Evolutionary conservation across 2,113 vertebrate genomes (phyloP).

Genomic region (Rissa tridactyla): DNA sequence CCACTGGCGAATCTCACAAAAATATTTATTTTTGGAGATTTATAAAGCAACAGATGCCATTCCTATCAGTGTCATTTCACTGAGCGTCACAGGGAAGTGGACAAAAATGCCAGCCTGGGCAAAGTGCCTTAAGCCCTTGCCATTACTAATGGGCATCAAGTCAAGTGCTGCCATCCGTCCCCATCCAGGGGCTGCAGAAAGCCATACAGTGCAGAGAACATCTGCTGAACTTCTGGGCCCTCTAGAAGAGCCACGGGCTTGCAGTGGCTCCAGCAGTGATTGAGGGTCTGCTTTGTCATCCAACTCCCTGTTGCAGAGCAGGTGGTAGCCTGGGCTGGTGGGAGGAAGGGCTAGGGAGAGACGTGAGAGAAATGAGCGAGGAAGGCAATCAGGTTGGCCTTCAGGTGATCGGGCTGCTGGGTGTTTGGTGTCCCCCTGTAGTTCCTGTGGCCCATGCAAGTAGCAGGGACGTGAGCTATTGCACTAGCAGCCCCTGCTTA

Average conservation of each 20-base stretch:
- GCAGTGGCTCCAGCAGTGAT: neutral
- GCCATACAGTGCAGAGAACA: neutral
- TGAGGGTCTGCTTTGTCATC: neutral
- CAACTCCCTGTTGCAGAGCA: neutral
- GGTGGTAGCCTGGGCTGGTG: neutral
- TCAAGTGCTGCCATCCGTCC: neutral
- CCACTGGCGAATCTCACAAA: neutral
- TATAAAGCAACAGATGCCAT: neutral
- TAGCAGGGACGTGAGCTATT: neutral
- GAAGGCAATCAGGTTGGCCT: neutral
- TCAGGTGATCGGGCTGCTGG: neutral
- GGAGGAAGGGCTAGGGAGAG: neutral
- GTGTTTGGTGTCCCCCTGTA: neutral
- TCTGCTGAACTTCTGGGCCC: neutral
- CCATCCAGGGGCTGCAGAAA: neutral
- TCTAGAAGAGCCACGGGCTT: neutral
- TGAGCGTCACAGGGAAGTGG: accelerated
- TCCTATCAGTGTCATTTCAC: neutral
- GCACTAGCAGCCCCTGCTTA: neutral
- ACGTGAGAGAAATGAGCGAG: neutral
- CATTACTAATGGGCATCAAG: neutral
- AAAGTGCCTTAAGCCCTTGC: neutral
- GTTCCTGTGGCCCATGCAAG: neutral
- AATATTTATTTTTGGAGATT: neutral
- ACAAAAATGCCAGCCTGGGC: neutral